These are phyloP conservation scores for Drosophila pandora DNA, from an alignment of 1,140 invertebrate species.

Conservation along the genomic window DNA sequence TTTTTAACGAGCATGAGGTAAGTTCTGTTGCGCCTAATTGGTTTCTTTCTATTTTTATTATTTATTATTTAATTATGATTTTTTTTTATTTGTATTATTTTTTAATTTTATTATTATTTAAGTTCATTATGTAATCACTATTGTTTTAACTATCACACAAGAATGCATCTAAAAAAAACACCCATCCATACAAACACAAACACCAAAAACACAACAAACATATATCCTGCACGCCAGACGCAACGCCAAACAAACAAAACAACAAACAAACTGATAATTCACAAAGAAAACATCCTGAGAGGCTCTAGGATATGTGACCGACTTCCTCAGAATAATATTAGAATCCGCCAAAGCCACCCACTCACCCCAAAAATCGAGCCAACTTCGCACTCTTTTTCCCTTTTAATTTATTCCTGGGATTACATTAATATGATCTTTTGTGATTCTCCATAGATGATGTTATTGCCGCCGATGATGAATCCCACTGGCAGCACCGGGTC, in stretches of 20 bases:
- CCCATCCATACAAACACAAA: conserved; percentile 10
- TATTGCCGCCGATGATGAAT: conserved; percentile 85
- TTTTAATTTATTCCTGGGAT: background rate
- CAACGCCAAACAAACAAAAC: conserved; percentile 33
- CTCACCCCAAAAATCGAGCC: conserved; percentile 4
- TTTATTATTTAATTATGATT: conserved; percentile 37
- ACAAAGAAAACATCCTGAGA: conserved; percentile 5
- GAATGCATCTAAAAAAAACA: conserved; percentile 11
- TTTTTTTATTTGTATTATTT: conserved; percentile 13
- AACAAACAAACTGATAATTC: background rate
- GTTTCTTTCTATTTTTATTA: conserved; percentile 50
- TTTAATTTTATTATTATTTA: conserved; percentile 17
- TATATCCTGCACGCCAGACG: conserved; percentile 35
- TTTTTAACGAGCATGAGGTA: conserved; percentile 79
- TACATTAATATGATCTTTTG: conserved; percentile 4
- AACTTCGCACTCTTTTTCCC: conserved; percentile 16
- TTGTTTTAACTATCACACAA: conserved; percentile 38
- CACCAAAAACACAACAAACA: conserved; percentile 16
- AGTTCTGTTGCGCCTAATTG: conserved; percentile 80
- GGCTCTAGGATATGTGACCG: conserved; percentile 15
- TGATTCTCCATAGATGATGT: conserved; percentile 71
- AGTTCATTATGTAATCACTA: conserved; percentile 35
- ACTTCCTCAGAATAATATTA: background rate
- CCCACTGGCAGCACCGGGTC: conserved; percentile 92
- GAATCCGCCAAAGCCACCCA: background rate